These are phyloP conservation scores for Hemitrygon akajei DNA, from an alignment of 2,797 vertebrate genomes.

Conservation along the genomic window DNA sequence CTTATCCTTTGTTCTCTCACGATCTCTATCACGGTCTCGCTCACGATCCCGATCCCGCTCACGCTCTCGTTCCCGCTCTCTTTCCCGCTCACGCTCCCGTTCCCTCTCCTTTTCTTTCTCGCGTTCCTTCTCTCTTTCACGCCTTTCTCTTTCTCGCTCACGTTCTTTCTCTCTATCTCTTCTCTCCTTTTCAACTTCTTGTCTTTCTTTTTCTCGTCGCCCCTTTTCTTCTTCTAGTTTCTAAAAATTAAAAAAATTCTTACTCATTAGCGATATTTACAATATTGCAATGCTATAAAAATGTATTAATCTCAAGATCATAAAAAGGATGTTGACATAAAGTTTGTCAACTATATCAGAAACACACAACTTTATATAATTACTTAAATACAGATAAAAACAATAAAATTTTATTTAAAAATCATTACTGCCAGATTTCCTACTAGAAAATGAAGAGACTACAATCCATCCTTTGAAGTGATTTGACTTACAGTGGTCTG, in stretches of 20 bases:
- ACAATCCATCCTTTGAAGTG: constrained; percentile 82
- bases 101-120: constrained; percentile 91
- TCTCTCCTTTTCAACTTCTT: constrained; percentile 79
- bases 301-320: constrained; percentile 60
- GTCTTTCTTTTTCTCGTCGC: constrained; percentile 78
- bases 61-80: constrained; percentile 73
- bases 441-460: constrained; percentile 56
- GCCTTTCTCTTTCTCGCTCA: constrained; percentile 78
- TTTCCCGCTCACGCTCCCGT: constrained; percentile 77
- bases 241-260: constrained; percentile 78
- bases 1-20: constrained; percentile 52
- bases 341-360: constrained; percentile 9
- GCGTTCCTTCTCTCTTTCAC: constrained; percentile 81
- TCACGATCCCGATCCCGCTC: constrained; percentile 69
- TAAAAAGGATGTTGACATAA: constrained; percentile 45
- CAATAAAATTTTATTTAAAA: not conserved
- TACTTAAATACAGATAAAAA: constrained; percentile 26
- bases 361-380: not conserved
- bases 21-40: constrained; percentile 51
- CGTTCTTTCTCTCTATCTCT: constrained; percentile 70
- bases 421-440: constrained; percentile 50
- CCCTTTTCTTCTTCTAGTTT: constrained; percentile 98
- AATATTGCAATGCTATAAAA: constrained; percentile 36
- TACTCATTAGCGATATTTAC: constrained; percentile 39
- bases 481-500: constrained; percentile 99